Percentiles rank a stretch among this genome's conserved stretches.
Conservation (phyloP, 2,888 invertebrate genomes). For the Agriopis marginaria region DNA sequence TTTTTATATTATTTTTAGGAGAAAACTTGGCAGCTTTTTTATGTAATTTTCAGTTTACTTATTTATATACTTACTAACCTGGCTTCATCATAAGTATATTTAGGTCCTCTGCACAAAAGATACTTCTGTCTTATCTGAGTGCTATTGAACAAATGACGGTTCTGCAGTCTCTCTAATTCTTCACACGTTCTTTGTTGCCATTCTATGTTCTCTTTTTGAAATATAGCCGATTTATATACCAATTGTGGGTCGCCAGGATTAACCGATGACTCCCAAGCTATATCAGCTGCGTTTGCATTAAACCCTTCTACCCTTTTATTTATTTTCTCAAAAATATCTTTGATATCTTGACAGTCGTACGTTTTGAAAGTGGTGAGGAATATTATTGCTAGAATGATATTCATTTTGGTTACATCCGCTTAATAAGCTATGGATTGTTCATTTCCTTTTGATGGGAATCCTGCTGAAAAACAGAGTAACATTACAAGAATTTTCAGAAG, state of each 20-base stretch:
- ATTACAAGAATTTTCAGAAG: background rate
- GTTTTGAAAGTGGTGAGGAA: constrained; percentile 38
- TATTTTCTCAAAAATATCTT: constrained; percentile 62
- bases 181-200: constrained; percentile 70
- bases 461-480: background rate
- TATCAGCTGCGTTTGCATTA: constrained; percentile 67
- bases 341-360: constrained; percentile 50
- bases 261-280: constrained; percentile 74
- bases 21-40: too few species aligned
- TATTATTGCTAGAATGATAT: constrained; percentile 10
- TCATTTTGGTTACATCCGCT: constrained; percentile 38
- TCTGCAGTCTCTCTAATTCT: constrained; percentile 55
- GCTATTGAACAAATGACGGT: constrained; percentile 58
- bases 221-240: constrained; percentile 54
- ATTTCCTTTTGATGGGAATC: background rate
- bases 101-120: constrained; percentile 88
- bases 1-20: background rate
- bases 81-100: constrained; percentile 82
- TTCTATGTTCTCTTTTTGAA: constrained; percentile 59
- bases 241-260: constrained; percentile 62
- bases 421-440: background rate
- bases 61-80: constrained; percentile 69
- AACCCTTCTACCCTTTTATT: constrained; percentile 65
- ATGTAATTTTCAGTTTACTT: too few species aligned
- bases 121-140: constrained; percentile 83